Evolutionary conservation across 2,113 vertebrate species (phyloP), one percentile per base, ranked within the genome.

Genomic region (Malaclemys terrapin): DNA sequence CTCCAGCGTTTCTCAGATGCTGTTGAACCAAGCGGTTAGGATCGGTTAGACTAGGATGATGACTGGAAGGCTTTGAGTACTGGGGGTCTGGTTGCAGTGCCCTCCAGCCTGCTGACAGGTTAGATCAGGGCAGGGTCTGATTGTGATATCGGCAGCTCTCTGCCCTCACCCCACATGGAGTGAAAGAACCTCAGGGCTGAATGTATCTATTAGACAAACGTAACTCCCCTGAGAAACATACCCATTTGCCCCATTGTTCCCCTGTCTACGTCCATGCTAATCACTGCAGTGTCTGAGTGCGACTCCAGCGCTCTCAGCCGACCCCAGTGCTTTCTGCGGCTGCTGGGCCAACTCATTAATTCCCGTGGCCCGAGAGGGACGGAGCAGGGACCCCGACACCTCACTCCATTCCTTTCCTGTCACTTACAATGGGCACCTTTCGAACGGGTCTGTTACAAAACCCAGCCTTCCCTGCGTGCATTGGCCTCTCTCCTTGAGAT

Each of bases 381-480:
- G 1, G 31, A 93, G 87, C n/a, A 49, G 69, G 91, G 69, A 42
- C 0, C 6, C 76, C 0, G 0, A 6, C 82, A 24, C 59, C 87
- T 94, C 69, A 53, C 35, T 45, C 52, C 50, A 3, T 90, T 94
- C 27, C 49, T 49, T 35, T 76, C 10, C 42, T 25, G 22, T 42
- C 22, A 7, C 24, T 85, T 91, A 42, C 27, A 56, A 65, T 24
- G 80, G 5, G 6, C n/a, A 45, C 75, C 24, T 54, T 80, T 76
- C 69, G 45, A 4, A 56, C 75, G 79, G 72, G 72, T 24, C 11
- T 76, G 38, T 47, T 45, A 45, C 35, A 69, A 69, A n/a, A 5
- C 13, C 4, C 0, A 87, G 65, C 24, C 9, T 42, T 8, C 1
- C 0, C 35, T 38, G 54, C 42, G 1, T 0, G 0, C 0, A 10